Conservation (phyloP, 2,113 vertebrate species). For the Pelusios castaneus region DNA sequence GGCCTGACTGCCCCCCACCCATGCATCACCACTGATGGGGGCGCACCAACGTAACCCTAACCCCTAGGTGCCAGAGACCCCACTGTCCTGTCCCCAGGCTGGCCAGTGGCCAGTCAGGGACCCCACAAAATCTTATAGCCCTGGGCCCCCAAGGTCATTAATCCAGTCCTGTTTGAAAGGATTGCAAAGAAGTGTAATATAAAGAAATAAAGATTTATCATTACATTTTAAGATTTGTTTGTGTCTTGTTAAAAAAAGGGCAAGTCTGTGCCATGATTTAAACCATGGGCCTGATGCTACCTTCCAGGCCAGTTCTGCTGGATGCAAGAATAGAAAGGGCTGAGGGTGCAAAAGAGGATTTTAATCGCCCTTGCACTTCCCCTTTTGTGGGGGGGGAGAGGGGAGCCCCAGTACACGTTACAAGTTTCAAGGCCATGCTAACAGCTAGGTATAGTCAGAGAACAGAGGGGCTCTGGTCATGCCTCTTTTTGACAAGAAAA, state of each 20-base stretch:
- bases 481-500: background rate
- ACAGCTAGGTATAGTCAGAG: background rate
- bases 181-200: too few species aligned
- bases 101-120: too few species aligned
- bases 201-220: background rate
- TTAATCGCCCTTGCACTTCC: background rate
- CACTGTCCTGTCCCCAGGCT: too few species aligned
- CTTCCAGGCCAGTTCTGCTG: background rate
- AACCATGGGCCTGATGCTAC: background rate
- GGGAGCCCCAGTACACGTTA: background rate
- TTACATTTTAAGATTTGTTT: background rate
- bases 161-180: too few species aligned
- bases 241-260: too few species aligned
- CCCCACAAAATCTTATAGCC: too few species aligned
- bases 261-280: background rate
- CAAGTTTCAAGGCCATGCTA: background rate
- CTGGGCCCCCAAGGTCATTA: too few species aligned
- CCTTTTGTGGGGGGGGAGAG: background rate
- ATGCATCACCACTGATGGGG: too few species aligned
- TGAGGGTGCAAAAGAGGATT: background rate
- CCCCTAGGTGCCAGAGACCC: too few species aligned
- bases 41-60: too few species aligned
- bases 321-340: background rate
- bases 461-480: background rate
- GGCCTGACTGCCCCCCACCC: too few species aligned